Evolutionary conservation across 2,113 vertebrate species (phyloP).

Genomic region (Merops nubicus): DNA sequence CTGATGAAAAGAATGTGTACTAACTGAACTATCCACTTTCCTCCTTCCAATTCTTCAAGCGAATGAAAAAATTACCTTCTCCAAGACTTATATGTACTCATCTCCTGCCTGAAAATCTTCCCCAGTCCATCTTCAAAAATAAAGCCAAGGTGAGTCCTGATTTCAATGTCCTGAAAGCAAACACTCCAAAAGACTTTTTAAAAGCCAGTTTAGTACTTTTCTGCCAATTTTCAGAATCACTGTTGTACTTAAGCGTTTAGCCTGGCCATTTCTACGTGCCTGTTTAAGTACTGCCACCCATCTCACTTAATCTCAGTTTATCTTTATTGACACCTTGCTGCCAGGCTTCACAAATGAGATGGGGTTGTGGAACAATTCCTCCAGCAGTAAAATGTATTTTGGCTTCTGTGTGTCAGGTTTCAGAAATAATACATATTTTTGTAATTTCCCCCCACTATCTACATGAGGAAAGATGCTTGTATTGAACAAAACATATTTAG

Average conservation of each 20-base stretch:
- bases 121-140: constrained; percentile 18
- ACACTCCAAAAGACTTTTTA: not conserved
- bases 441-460: not conserved
- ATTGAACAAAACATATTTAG: not conserved
- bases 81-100: constrained; percentile 15
- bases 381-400: not conserved
- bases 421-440: not conserved
- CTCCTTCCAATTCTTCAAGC: not conserved
- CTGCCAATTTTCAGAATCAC: not conserved
- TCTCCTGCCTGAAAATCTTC: constrained; percentile 36
- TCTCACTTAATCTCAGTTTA: not conserved
- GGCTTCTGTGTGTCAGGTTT: not conserved
- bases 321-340: not conserved
- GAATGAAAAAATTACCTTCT: constrained; percentile 9
- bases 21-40: not conserved
- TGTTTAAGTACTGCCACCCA: not conserved
- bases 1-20: not conserved
- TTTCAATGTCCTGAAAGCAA: not conserved
- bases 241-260: not conserved
- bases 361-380: not conserved
- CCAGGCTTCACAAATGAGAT: not conserved
- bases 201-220: not conserved
- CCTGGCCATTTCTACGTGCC: not conserved
- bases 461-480: not conserved
- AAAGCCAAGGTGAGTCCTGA: constrained; percentile 44